Conservation (phyloP, 37 sponge, comb jelly and placozoan species). For the Spongilla lacustris region DNA sequence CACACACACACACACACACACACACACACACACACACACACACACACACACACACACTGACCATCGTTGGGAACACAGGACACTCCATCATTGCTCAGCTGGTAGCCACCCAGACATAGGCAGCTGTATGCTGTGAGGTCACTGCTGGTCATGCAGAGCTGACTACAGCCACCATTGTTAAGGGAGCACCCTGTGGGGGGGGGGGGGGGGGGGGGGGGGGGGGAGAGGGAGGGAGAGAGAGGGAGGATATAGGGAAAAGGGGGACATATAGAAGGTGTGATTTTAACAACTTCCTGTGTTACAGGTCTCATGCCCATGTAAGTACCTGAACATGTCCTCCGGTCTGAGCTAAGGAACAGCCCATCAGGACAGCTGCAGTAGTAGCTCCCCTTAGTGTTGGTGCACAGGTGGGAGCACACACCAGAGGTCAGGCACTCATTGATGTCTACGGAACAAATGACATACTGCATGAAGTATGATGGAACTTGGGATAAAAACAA, state of each 20-base stretch:
- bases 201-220: too few relatives aligned
- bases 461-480: too few relatives aligned
- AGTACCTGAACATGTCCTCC: constrained; percentile 31
- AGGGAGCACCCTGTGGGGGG: neutral
- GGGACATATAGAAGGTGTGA: too few relatives aligned
- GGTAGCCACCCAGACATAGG: constrained; percentile 37
- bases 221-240: too few relatives aligned
- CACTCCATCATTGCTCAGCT: constrained; percentile 26
- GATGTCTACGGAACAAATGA: constrained; percentile 20
- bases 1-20: too few relatives aligned
- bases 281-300: too few relatives aligned
- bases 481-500: too few relatives aligned
- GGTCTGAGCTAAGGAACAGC: constrained; percentile 32
- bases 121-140: constrained; percentile 12
- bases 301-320: too few relatives aligned
- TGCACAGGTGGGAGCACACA: constrained; percentile 39
- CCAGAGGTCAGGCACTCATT: constrained; percentile 18
- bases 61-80: constrained; percentile 38
- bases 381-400: constrained; percentile 31
- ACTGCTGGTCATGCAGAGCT: constrained; percentile 16
- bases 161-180: neutral
- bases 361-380: constrained; percentile 34
- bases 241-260: too few relatives aligned
- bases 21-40: too few relatives aligned
- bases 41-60: too few relatives aligned